Base-by-base conservation (phyloP, 1,140 invertebrate genomes). In the Listronotus oregonensis region DNA sequence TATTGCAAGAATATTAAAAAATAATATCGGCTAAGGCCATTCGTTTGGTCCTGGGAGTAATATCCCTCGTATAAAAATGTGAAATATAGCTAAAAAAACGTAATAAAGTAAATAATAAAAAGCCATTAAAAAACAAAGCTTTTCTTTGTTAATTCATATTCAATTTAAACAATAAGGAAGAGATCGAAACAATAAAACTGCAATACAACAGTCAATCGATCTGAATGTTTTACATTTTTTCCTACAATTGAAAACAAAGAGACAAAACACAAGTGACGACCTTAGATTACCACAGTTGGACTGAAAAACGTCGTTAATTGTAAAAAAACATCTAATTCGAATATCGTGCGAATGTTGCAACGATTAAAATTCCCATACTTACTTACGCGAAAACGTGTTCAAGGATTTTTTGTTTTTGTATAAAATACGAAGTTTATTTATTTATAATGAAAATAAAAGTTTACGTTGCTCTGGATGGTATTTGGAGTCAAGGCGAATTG, bases 371-470 rank as follows among this genome's bases (percentile, higher is more conserved):
- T 61, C 58, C 58, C 58, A 61, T 61, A 61, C 58, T 15, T 39
- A 47, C 58, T 15, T 39, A 47, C 58, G 58, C 58, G 51, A 61
- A 61, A 61, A 14, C 58, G 58, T 61, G 34, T 61, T 61, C 58
- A 61, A 61, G 58, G 58, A 51, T 61, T 61, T 51, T 51, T 47
- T 59, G 44, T 59, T 59, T 59, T 59, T 61, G 58, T 58, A 44
- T 58, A 58, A 37, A 46, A 58, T 47, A 39, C n/a, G 12, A 9
- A 7, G 34, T 14, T 60, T 61, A 61, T 61, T 61, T 61, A 61
- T 61, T 61, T 61, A 61, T 37, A 40, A 40, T 61, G 50, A 12
- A 37, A 37, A 37, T 37, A 37, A 37, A 9, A 37, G 34, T 37
- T 37, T 37, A 37, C 34, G 3, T 37, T 37, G 11, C 34, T 8